These are phyloP conservation scores for Adelognathus sp. DNA, from an alignment of 2,888 invertebrate species.

Conservation along the genomic window DNA sequence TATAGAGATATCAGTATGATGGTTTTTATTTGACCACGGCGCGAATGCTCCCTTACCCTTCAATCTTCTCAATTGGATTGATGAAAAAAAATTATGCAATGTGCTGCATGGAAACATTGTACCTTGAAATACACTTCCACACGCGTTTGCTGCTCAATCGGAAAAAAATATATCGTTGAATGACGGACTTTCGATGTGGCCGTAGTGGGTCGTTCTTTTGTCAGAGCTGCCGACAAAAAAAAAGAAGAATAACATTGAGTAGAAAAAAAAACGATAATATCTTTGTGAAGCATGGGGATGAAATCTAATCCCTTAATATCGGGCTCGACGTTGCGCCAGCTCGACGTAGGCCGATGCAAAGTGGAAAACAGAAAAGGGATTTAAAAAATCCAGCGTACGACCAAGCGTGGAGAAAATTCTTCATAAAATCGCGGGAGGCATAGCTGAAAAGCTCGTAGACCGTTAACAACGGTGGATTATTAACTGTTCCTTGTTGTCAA, in stretches of 20 bases:
- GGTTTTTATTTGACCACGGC: too few relatives aligned
- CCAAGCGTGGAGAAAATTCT: conserved; percentile 14
- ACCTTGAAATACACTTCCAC: too few relatives aligned
- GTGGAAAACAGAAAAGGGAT: conserved; percentile 21
- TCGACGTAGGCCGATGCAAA: not conserved
- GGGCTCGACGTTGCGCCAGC: not conserved
- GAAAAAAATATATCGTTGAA: too few relatives aligned
- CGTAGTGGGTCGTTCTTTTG: too few relatives aligned
- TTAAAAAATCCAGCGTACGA: conserved; percentile 6
- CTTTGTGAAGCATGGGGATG: not conserved
- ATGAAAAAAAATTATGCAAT: too few relatives aligned
- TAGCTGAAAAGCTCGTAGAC: conserved; percentile 16
- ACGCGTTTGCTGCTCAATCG: too few relatives aligned
- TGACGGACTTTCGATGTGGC: too few relatives aligned
- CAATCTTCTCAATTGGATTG: too few relatives aligned
- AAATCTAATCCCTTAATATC: not conserved
- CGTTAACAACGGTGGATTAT: conserved; percentile 54
- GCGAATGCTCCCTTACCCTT: too few relatives aligned
- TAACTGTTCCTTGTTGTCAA: conserved; percentile 61
- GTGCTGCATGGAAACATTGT: too few relatives aligned
- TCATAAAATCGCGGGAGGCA: conserved; percentile 26
- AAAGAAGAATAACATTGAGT: not conserved
- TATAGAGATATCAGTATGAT: too few relatives aligned
- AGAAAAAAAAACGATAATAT: not conserved
- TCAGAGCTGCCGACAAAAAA: not conserved